Conservation (phyloP, 2,113 vertebrate genomes). For the Macquaria australasica region DNA sequence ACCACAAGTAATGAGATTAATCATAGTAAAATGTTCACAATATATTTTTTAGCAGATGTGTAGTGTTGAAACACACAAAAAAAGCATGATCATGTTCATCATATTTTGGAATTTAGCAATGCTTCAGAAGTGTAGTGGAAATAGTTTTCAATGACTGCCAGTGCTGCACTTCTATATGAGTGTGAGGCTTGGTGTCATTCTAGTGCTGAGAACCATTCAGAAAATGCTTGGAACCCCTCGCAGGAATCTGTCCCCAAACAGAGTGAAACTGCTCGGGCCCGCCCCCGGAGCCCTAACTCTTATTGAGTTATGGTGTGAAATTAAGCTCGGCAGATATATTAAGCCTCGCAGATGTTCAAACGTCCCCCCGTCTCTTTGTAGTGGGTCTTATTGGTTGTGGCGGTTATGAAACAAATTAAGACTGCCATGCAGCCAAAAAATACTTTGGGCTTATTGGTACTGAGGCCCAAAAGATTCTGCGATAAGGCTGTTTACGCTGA, state of each 20-base stretch:
- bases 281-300: conserved; percentile 60
- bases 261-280: conserved; percentile 45
- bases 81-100: neutral
- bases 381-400: conserved; percentile 67
- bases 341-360: conserved; percentile 71
- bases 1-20: neutral
- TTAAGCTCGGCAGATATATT: conserved; percentile 70
- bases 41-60: neutral
- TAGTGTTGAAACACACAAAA: neutral
- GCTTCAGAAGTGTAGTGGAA: conserved; percentile 6
- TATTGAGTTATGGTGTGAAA: conserved; percentile 78
- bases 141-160: conserved; percentile 9
- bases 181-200: conserved; percentile 29
- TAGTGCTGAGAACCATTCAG: conserved; percentile 54
- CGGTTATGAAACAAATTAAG: conserved; percentile 70
- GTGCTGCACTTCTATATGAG: conserved; percentile 2
- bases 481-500: conserved; percentile 41
- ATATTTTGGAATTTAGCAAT: neutral
- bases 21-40: neutral
- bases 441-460: conserved; percentile 67
- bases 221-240: conserved; percentile 69
- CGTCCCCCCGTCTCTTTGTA: conserved; percentile 70
- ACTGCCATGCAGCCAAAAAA: conserved; percentile 58
- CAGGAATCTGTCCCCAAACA: conserved; percentile 73
- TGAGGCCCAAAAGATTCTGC: conserved; percentile 40